A percentile compares a stretch with the other conserved stretches of the same genome.
Evolutionary conservation across 1,140 invertebrate species (phyloP).

Genomic region (Lineus longissimus): DNA sequence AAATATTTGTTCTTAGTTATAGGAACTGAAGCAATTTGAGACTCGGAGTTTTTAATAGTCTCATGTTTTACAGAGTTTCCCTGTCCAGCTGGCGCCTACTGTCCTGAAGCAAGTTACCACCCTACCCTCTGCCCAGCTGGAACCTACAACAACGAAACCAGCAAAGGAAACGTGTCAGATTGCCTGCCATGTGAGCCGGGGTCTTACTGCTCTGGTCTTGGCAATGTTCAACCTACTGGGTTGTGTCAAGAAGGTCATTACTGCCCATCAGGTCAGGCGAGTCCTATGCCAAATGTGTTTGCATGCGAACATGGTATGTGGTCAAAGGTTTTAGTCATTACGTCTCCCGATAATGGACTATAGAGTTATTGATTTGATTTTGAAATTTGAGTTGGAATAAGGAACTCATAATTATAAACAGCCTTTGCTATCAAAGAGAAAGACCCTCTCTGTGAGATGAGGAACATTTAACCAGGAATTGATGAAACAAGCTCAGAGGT

Average conservation of each 20-base stretch:
- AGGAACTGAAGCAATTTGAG: too few relatives aligned
- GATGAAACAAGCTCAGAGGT: too few relatives aligned
- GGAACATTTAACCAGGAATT: too few relatives aligned
- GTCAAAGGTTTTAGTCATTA: too few relatives aligned
- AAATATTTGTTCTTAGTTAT: too few relatives aligned
- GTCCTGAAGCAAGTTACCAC: slow-evolving; percentile 32
- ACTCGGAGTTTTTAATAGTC: neutral
- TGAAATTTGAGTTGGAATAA: too few relatives aligned
- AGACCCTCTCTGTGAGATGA: too few relatives aligned
- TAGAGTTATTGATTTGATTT: too few relatives aligned
- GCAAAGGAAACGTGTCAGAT: slow-evolving; percentile 31
- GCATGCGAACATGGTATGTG: slow-evolving; percentile 33
- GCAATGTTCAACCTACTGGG: slow-evolving; percentile 34
- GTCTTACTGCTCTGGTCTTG: slow-evolving; percentile 37
- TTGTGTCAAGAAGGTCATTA: slow-evolving; percentile 40
- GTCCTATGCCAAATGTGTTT: slow-evolving; percentile 25
- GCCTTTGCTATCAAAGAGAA: too few relatives aligned
- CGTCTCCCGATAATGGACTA: too few relatives aligned
- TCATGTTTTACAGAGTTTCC: slow-evolving; percentile 35
- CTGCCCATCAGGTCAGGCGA: slow-evolving; percentile 42
- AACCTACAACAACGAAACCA: slow-evolving; percentile 39
- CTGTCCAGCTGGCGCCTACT: slow-evolving; percentile 42
- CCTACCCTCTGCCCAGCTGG: slow-evolving; percentile 37
- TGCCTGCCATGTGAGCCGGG: slow-evolving; percentile 41
- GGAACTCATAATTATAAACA: too few relatives aligned